Evolutionary conservation across 2,797 vertebrate species (phyloP).

Genomic region (Ara ararauna): DNA sequence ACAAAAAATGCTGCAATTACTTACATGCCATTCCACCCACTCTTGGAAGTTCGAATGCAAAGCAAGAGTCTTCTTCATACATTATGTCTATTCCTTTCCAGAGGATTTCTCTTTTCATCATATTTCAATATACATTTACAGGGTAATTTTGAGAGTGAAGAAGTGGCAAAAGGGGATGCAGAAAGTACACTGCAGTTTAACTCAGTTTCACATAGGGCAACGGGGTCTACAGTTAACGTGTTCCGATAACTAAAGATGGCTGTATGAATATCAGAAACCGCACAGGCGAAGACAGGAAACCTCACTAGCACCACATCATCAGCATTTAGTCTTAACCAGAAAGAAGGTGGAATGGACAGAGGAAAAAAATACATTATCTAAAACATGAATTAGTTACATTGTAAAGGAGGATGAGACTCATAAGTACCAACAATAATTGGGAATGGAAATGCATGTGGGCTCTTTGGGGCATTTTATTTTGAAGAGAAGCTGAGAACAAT

Average conservation of each 20-base stretch:
- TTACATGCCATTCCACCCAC: not conserved
- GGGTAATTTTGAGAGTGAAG: not conserved
- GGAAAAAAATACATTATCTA: not conserved
- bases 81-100: not conserved
- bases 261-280: not conserved
- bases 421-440: not conserved
- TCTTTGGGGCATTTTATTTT: not conserved
- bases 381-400: rapidly evolving
- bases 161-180: not conserved
- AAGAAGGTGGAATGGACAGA: not conserved
- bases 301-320: not conserved
- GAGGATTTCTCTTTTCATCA: not conserved
- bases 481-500: not conserved
- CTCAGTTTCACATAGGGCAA: not conserved
- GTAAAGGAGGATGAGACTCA: not conserved
- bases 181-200: not conserved
- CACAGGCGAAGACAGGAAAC: not conserved
- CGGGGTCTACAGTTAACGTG: rapidly evolving
- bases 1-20: not conserved
- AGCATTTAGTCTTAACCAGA: not conserved
- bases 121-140: not conserved
- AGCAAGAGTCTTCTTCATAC: not conserved
- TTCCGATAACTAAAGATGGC: not conserved
- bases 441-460: rapidly evolving
- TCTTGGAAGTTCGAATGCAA: not conserved